Percentiles rank a stretch among this genome's conserved stretches.
These are phyloP conservation scores for Chalcis sispes DNA, from an alignment of 2,888 invertebrate species.

Conservation along the genomic window DNA sequence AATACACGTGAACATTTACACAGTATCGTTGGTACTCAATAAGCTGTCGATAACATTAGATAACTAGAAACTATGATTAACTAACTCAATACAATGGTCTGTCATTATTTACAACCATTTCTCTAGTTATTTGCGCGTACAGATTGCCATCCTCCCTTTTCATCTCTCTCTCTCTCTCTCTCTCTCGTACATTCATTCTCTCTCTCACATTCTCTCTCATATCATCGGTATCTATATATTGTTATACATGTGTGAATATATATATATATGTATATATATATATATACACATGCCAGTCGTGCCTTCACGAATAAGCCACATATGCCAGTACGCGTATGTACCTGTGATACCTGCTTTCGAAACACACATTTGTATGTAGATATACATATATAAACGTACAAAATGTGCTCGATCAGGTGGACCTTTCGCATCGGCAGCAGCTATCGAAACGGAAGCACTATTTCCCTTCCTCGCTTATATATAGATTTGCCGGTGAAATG, in stretches of 20 bases:
- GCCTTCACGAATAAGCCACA: conserved; percentile 3
- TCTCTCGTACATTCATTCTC: conserved; percentile 4
- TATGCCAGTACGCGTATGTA: not conserved
- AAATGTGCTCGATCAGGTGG: not conserved
- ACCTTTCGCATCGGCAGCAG: too few species aligned
- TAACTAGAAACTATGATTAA: conserved; percentile 62
- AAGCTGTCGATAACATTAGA: conserved; percentile 66
- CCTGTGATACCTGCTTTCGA: conserved; percentile 19
- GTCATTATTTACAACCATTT: conserved; percentile 68
- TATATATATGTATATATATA: not conserved
- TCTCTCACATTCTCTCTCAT: not conserved
- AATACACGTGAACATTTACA: conserved; percentile 72
- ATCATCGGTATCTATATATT: not conserved
- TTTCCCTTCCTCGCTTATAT: not conserved
- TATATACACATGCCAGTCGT: not conserved
- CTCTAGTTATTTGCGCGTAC: conserved; percentile 46
- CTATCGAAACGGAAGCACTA: too few species aligned
- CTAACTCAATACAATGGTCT: conserved; percentile 58
- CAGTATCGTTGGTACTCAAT: conserved; percentile 63
- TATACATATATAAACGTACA: not conserved
- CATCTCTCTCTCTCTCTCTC: not conserved
- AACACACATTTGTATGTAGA: not conserved
- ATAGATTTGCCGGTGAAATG: conserved; percentile 16
- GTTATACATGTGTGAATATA: not conserved
- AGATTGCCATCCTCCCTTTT: conserved; percentile 28